Percentiles rank a stretch among this genome's conserved stretches.
These are phyloP conservation scores for Trissolcus brochymenae DNA, from an alignment of 2,888 invertebrate genomes.

Conservation along the genomic window DNA sequence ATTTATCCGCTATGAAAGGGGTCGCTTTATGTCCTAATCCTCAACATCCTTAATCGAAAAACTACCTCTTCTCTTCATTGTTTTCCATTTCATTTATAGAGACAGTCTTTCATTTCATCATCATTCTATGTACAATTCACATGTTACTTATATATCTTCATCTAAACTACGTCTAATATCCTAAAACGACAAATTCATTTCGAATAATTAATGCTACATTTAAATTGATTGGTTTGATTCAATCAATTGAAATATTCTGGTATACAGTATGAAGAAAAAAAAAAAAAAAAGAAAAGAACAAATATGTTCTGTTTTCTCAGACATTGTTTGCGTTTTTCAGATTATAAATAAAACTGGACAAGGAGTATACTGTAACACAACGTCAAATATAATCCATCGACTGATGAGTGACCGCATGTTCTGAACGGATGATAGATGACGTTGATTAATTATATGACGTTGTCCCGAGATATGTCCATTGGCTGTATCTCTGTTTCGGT, in stretches of 20 bases:
- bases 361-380: background rate
- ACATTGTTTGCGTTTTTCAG: constrained; percentile 22
- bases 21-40: constrained; percentile 44
- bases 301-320: constrained; percentile 15
- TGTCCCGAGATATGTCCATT: constrained; percentile 32
- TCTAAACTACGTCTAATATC: too few species aligned
- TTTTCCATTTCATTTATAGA: constrained; percentile 21
- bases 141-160: too few species aligned
- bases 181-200: too few species aligned
- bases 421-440: constrained; percentile 70
- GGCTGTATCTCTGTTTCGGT: constrained; percentile 7
- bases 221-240: too few species aligned
- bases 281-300: too few species aligned
- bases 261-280: background rate
- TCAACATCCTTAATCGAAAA: constrained; percentile 51
- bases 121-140: too few species aligned
- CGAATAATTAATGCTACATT: too few species aligned
- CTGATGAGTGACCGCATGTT: constrained; percentile 66
- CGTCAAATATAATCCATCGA: constrained; percentile 37
- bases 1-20: constrained; percentile 53
- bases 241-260: too few species aligned
- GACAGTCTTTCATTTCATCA: background rate
- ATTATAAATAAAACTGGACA: constrained; percentile 28
- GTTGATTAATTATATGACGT: constrained; percentile 73
- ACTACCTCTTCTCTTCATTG: constrained; percentile 43